These are phyloP conservation scores for Neomonachus schauinslandi DNA, from an alignment of 2,113 vertebrate genomes.

Conservation along the genomic window DNA sequence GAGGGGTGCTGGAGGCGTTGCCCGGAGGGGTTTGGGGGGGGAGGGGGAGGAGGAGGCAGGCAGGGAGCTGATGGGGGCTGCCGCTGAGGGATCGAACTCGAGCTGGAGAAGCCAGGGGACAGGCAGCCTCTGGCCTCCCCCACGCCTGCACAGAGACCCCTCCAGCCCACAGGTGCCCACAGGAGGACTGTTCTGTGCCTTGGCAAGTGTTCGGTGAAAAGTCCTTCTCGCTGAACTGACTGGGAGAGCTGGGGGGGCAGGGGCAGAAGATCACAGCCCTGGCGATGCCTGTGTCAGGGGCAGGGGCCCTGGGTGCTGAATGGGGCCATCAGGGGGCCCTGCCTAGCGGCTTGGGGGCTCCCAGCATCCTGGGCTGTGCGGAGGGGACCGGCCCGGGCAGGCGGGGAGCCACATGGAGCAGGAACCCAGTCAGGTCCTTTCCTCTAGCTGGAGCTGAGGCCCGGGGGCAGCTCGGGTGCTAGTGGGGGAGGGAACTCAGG, in stretches of 20 bases:
- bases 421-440: not conserved
- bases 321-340: not conserved
- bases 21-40: fast-evolving
- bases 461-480: fast-evolving
- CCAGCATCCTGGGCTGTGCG: not conserved
- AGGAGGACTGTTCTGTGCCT: not conserved
- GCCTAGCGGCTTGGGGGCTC: not conserved
- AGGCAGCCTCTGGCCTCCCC: not conserved
- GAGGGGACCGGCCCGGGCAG: not conserved
- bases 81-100: fast-evolving
- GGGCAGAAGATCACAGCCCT: not conserved
- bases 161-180: not conserved
- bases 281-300: not conserved
- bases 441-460: not conserved
- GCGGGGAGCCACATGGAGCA: not conserved
- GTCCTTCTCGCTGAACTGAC: not conserved
- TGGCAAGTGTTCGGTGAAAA: too few relatives aligned
- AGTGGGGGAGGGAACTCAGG: not conserved
- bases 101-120: not conserved
- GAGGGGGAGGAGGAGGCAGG: too few relatives aligned
- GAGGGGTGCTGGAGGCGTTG: not conserved
- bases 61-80: too few relatives aligned
- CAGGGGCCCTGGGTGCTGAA: not conserved
- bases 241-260: not conserved
- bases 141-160: not conserved